phyloP scores from a whole-genome alignment of 2,113 vertebrate species.

The Paramormyrops kingsleyae region DNA sequence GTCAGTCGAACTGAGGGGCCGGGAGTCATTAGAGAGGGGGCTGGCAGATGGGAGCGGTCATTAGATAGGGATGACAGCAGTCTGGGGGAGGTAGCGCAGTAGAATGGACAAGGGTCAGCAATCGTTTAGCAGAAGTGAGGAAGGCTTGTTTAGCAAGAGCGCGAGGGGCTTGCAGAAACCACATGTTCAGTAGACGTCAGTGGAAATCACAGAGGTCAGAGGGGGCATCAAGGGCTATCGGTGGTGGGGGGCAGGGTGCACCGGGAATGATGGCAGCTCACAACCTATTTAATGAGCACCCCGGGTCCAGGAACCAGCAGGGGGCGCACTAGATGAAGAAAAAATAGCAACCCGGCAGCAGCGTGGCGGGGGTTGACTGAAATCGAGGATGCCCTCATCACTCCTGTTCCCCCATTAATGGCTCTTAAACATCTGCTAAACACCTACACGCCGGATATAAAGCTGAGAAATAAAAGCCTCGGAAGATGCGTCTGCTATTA shows the following conservation, averaged over 20 bases:
- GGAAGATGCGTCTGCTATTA: not conserved
- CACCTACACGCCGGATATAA: not conserved
- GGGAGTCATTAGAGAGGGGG: not conserved
- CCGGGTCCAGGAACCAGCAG: not conserved
- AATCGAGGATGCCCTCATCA: not conserved
- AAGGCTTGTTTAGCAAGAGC: not conserved
- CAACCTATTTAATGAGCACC: not conserved
- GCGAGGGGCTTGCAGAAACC: not conserved
- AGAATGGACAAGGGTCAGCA: not conserved
- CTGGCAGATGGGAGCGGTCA: not conserved
- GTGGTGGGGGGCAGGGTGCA: not conserved
- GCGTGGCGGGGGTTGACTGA: not conserved
- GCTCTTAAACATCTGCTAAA: conserved; percentile 7
- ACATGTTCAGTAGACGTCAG: not conserved
- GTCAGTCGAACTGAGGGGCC: not conserved
- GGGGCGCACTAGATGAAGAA: not conserved
- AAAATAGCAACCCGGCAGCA: not conserved
- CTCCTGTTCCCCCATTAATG: not conserved
- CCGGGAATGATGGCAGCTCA: not conserved
- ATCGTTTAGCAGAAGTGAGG: not conserved
- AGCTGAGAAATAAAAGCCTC: not conserved
- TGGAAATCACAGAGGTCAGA: not conserved
- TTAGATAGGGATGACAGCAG: not conserved
- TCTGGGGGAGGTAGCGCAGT: not conserved
- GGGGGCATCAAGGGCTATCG: not conserved